Evolutionary conservation across 1,140 invertebrate genomes (phyloP).

Genomic region (Trachymyrmex cornetzi): DNA sequence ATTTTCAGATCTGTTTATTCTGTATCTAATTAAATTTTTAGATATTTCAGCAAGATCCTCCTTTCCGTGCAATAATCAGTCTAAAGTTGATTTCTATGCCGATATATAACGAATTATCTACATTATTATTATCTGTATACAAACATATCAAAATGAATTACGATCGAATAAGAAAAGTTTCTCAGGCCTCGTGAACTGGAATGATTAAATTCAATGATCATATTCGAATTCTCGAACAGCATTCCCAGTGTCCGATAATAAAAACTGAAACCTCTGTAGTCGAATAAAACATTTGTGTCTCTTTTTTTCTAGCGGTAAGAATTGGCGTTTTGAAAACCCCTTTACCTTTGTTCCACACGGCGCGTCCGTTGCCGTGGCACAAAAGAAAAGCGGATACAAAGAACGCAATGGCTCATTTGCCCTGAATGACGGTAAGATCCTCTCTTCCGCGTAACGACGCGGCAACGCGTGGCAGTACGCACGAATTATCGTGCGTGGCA

Average conservation of each 20-base stretch:
- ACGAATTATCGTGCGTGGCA: constrained; percentile 57
- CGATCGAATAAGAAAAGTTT: neutral
- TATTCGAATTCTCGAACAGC: constrained; percentile 35
- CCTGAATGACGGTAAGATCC: constrained; percentile 67
- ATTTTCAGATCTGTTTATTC: too few species aligned
- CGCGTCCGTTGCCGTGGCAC: constrained; percentile 52
- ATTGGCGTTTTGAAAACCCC: constrained; percentile 70
- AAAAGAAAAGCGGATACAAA: constrained; percentile 72
- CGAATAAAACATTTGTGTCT: constrained; percentile 67
- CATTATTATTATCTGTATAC: constrained; percentile 2
- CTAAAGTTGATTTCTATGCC: neutral
- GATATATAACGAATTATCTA: neutral
- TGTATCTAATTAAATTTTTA: too few species aligned
- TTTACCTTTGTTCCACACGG: constrained; percentile 62
- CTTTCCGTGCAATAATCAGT: neutral
- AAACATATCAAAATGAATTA: constrained; percentile 26
- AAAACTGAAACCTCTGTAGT: constrained; percentile 48
- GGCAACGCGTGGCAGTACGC: constrained; percentile 50
- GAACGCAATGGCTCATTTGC: constrained; percentile 71
- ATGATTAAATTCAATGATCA: constrained; percentile 3
- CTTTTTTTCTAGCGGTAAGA: constrained; percentile 50
- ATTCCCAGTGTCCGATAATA: constrained; percentile 53
- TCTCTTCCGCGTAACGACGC: constrained; percentile 65
- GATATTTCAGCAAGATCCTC: too few species aligned
- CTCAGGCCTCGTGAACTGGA: constrained; percentile 42